Evolutionary conservation across 2,113 vertebrate species (phyloP), one percentile per base, ranked within the genome.

Genomic region (Hepsetus odoe): DNA sequence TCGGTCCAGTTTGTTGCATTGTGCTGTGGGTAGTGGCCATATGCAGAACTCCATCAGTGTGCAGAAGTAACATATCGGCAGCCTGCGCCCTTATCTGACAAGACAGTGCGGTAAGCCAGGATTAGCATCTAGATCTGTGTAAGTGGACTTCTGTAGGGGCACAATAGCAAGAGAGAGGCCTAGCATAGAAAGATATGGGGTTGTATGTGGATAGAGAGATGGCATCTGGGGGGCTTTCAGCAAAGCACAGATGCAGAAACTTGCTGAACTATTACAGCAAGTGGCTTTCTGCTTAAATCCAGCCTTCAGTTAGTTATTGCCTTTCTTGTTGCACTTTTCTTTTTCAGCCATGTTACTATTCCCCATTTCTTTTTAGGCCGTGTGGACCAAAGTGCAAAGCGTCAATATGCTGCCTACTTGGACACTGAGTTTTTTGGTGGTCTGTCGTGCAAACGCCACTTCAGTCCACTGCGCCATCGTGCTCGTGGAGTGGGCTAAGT

Each of bases 71-170:
- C 85, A 86, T 86, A 85, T 80, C 84, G 81, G 85, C 78, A 76
- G 79, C 83, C 81, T 84, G 86, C 74, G 82, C 86, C 86, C 91
- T 93, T 93, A 93, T 94, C 93, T 56, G 85, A 79, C 87, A 83
- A 84, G 88, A 86, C 92, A 93, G 92, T 86, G 82, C 82, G 83
- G 89, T 93, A 93, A 92, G 88, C 91, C 89, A 86, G 91, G 92
- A 94, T 94, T 92, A 93, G 86, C 91, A 92, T 94, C 91, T 93
- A 89, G 88, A 92, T 92, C 87, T 90, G 87, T 76, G 82, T 90
- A 91, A 90, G 75, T 86, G 91, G 90, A 91, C 91, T 87, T 91
- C 89, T 85, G 77, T 85, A 59, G 71, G 72, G 13, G 84, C 87
- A 89, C 88, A 87, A 85, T 85, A 83, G 82, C 67, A 83, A 86